Evolutionary conservation across 2,113 vertebrate species (phyloP).

Genomic region (Gadus macrocephalus): DNA sequence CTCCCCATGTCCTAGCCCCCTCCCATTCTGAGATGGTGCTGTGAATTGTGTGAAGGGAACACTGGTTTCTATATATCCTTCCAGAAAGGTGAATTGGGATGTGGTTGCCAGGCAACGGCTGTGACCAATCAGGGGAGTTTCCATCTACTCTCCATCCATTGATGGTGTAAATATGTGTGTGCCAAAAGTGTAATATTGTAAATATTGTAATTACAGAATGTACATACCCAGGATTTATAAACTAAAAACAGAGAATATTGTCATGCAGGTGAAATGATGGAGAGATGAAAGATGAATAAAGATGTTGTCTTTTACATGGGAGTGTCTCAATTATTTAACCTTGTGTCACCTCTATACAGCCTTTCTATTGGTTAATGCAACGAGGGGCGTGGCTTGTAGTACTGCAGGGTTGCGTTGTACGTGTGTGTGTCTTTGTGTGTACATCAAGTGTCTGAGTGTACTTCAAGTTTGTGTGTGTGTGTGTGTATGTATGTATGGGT

Average conservation of each 20-base stretch:
- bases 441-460: no score
- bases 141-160: not conserved
- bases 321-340: no score
- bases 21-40: not conserved
- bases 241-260: not conserved
- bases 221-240: slow-evolving; percentile 53
- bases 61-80: not conserved
- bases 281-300: not conserved
- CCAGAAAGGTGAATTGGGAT: no score
- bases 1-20: no score
- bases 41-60: not conserved
- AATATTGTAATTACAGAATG: slow-evolving; percentile 58
- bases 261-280: no score
- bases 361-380: no score
- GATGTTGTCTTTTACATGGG: not conserved
- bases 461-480: not conserved
- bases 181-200: slow-evolving; percentile 25
- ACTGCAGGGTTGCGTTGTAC: not conserved
- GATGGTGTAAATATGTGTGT: not conserved
- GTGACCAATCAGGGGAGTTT: no score
- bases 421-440: slow-evolving; percentile 3
- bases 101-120: no score
- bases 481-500: not conserved
- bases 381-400: not conserved
- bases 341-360: no score